Percentiles rank a stretch among this genome's conserved stretches.
phyloP scores from a whole-genome alignment of 2,888 invertebrate genomes.

The Macaria liturata region DNA sequence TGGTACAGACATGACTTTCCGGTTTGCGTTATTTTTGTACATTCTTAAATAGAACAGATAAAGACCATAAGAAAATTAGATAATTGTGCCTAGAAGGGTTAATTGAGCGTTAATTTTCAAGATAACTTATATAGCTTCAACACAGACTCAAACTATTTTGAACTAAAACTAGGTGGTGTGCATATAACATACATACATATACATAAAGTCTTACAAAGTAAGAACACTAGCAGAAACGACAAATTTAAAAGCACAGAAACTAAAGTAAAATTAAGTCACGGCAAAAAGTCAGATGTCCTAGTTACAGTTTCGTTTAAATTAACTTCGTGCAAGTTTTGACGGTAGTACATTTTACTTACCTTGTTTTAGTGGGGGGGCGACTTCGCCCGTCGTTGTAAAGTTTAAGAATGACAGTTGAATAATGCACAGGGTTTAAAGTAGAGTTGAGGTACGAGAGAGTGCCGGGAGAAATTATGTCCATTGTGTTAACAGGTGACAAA shows the following conservation, averaged over 20 bases:
- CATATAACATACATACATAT: no score
- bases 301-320: conserved; percentile 38
- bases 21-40: no score
- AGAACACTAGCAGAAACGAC: no score
- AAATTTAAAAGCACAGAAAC: conserved; percentile 12
- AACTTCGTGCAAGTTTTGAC: conserved; percentile 36
- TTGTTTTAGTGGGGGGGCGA: conserved; percentile 35
- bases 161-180: no score
- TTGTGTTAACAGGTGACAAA: conserved; percentile 20
- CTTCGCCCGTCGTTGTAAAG: conserved; percentile 30
- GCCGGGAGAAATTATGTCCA: conserved; percentile 13
- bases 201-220: no score
- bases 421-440: conserved; percentile 29
- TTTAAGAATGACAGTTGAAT: conserved; percentile 38
- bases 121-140: no score
- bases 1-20: no score
- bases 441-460: conserved; percentile 17
- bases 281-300: conserved; percentile 35
- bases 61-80: no score
- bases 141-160: no score
- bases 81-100: no score
- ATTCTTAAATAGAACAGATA: no score
- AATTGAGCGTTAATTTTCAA: no score
- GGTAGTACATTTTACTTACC: conserved; percentile 37
- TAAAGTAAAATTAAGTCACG: conserved; percentile 28